Evolutionary conservation across 1,140 invertebrate species (phyloP).

Genomic region (Carcinoscorpius rotundicauda): DNA sequence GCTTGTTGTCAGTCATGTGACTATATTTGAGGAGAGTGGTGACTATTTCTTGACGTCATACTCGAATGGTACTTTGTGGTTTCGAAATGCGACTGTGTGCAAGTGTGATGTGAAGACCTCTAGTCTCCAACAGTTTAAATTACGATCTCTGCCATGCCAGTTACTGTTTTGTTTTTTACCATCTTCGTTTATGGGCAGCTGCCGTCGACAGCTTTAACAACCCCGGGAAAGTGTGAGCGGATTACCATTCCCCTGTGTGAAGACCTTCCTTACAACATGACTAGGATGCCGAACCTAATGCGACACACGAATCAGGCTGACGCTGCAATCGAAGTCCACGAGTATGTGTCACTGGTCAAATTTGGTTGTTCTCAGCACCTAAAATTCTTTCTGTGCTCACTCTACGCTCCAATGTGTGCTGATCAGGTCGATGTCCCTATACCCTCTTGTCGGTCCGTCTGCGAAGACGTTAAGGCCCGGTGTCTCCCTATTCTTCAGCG

Average conservation of each 20-base stretch:
- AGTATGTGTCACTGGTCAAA: constrained; percentile 78
- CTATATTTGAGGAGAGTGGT: no score
- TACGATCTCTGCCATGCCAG: no score
- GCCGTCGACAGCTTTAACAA: neutral
- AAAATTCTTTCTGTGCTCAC: constrained; percentile 81
- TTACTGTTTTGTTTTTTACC: no score
- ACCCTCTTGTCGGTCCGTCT: constrained; percentile 75
- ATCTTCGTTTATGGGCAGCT: no score
- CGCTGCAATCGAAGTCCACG: constrained; percentile 66
- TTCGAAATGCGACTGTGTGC: no score
- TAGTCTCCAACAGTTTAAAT: no score
- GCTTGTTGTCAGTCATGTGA: no score
- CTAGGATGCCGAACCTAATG: constrained; percentile 84
- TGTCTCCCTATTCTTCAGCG: constrained; percentile 75
- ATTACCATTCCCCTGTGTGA: constrained; percentile 84
- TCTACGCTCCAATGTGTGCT: constrained; percentile 91
- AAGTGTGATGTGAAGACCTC: no score
- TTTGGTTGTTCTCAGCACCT: constrained; percentile 83
- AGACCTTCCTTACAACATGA: constrained; percentile 83
- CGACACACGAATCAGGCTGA: constrained; percentile 70
- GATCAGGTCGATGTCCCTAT: constrained; percentile 79
- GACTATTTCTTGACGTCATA: no score
- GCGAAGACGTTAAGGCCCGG: constrained; percentile 64
- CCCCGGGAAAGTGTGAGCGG: constrained; percentile 51
- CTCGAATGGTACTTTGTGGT: no score